phyloP scores from a whole-genome alignment of 2,888 invertebrate species.

The Drosophila pseudotakahashii region DNA sequence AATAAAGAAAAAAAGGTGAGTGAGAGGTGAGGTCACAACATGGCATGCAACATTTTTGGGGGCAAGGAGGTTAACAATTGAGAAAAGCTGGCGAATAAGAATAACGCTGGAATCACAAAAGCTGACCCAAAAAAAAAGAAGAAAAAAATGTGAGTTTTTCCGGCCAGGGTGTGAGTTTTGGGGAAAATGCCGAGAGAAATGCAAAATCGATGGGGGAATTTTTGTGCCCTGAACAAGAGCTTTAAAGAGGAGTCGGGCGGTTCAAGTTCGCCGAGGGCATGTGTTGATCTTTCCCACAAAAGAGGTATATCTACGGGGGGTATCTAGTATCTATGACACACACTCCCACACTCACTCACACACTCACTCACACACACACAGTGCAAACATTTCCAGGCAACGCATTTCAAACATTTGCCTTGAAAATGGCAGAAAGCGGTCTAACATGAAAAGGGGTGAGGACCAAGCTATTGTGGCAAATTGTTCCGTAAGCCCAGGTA shows the following conservation, averaged over 20 bases:
- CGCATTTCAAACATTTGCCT: conserved; percentile 54
- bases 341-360: conserved; percentile 15
- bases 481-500: conserved; percentile 36
- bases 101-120: conserved; percentile 37
- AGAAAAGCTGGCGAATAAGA: conserved; percentile 19
- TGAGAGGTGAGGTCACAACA: conserved; percentile 40
- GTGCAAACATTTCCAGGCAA: conserved; percentile 58
- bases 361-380: conserved; percentile 24
- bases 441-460: neutral
- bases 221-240: conserved; percentile 11
- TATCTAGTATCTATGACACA: conserved; percentile 43
- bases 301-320: conserved; percentile 5
- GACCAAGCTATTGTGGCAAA: conserved; percentile 59
- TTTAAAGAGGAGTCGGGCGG: conserved; percentile 20
- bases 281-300: conserved; percentile 35
- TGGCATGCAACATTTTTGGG: conserved; percentile 39
- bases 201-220: conserved; percentile 63
- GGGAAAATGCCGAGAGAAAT: conserved; percentile 40
- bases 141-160: conserved; percentile 5
- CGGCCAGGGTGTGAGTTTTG: neutral
- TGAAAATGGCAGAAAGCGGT: conserved; percentile 2
- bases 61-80: conserved; percentile 39
- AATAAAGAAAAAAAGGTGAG: neutral
- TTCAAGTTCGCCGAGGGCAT: conserved; percentile 7
- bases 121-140: conserved; percentile 38